Base-by-base conservation (phyloP, 1,140 invertebrate genomes). In the Portunus trituberculatus region DNA sequence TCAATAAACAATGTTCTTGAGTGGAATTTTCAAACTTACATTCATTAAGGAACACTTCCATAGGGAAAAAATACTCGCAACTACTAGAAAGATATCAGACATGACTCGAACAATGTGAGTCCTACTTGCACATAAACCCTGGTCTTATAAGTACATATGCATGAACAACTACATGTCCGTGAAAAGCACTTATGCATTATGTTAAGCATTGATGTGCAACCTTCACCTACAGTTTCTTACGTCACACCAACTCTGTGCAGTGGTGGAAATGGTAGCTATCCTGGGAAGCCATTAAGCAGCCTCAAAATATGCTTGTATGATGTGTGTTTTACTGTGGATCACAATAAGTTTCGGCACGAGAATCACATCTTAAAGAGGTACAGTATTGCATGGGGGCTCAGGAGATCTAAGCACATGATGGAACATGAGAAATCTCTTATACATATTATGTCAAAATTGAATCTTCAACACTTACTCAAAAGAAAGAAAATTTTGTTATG, bases 351-450 rank as follows among this genome's bases (percentile, higher is more conserved):
- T 25, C 20, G n/a, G 67, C 67, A 76, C 67, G n/a, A 76, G 67
- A 76, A 76, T 76, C 67, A 76, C 67, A 76, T 76, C 20, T 76
- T 76, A n/a, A 76, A 76, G 67, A 76, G 67, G 67, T 76, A 76
- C 67, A 76, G 67, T 76, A 76, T 76, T 76, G 67, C 67, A 76
- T 76, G 20, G 67, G 67, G 6, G 67, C 20, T n/a, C n/a, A 25
- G n/a, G 67, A 76, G 20, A 76, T 25, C 67, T 76, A n/a, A 76
- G 20, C n/a, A 76, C 67, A 76, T n/a, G 67, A 76, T 76, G 67
- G n/a, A n/a, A 76, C 67, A 89, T 7, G 14, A 28, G 32, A 39
- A 89, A 20, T 45, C 86, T 32, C 39, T 39, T 45, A 28, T 28
- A 45, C 20, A 45, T 7, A 20, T 76, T n/a, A 25, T n/a, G 25